A percentile compares a stretch with the other conserved stretches of the same genome.
These are phyloP conservation scores for Amblyraja radiata DNA, from an alignment of 2,797 vertebrate genomes.

Conservation along the genomic window DNA sequence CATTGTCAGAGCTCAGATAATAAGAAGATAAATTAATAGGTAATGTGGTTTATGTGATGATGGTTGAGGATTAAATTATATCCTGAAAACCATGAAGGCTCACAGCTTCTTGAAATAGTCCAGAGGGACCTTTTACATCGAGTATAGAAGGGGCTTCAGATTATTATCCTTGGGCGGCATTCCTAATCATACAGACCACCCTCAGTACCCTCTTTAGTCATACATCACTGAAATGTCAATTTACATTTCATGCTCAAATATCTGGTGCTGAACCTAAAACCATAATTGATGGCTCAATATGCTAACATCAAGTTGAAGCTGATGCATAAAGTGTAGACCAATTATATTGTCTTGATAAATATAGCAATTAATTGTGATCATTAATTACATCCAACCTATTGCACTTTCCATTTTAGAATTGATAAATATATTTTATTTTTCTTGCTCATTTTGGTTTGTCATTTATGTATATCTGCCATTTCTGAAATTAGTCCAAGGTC, in stretches of 20 bases:
- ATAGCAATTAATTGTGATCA: neutral
- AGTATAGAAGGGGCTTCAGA: neutral
- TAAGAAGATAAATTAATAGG: no score
- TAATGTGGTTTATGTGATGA: neutral
- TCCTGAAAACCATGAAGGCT: neutral
- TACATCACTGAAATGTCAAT: neutral
- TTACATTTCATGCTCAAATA: no score
- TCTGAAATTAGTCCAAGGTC: neutral
- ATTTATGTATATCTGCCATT: neutral
- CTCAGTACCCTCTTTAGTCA: neutral
- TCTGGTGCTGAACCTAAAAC: neutral
- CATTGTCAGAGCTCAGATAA: no score
- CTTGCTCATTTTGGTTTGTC: neutral
- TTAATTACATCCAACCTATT: neutral
- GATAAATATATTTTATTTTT: neutral
- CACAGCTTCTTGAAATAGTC: neutral
- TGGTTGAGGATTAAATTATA: neutral
- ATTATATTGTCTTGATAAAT: neutral
- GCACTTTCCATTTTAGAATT: slow-evolving; percentile 2
- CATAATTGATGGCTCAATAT: neutral
- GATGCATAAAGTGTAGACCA: neutral
- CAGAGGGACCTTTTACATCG: neutral
- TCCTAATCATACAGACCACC: neutral
- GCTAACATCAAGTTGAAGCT: neutral
- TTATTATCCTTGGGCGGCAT: neutral